Percentiles rank a stretch among this genome's conserved stretches.
Evolutionary conservation across 2,888 invertebrate species (phyloP).

Genomic region (Isoperla grammatica): DNA sequence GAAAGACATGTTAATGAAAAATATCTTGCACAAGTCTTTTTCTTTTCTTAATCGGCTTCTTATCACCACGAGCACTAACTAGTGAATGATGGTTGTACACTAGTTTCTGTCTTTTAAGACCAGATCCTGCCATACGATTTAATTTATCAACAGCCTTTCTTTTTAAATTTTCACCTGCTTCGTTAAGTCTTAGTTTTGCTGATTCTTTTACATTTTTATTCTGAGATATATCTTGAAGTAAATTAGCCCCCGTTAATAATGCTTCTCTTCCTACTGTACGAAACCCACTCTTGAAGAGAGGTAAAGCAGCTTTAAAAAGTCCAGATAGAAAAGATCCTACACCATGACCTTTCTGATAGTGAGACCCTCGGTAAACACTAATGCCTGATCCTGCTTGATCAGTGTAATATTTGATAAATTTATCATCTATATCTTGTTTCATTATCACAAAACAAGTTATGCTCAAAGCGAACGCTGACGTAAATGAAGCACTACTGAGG

Average conservation of each 20-base stretch:
- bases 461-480: neutral
- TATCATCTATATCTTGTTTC: neutral
- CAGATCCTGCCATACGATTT: too few relatives aligned
- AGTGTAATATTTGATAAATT: neutral
- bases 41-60: neutral
- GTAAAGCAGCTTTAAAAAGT: conserved; percentile 22
- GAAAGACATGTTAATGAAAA: too few relatives aligned
- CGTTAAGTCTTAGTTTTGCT: neutral
- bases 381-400: conserved; percentile 16
- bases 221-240: too few relatives aligned
- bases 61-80: too few relatives aligned
- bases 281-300: too few relatives aligned
- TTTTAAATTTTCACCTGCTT: too few relatives aligned
- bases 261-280: too few relatives aligned
- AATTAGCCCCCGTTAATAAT: too few relatives aligned
- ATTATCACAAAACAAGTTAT: too few relatives aligned
- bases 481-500: neutral
- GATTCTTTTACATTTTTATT: neutral
- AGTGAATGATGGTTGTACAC: too few relatives aligned
- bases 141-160: too few relatives aligned
- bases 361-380: conserved; percentile 21
- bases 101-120: too few relatives aligned
- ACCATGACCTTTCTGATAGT: conserved; percentile 26
- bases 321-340: conserved; percentile 28
- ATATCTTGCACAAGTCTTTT: neutral